Evolutionary conservation across 2,797 vertebrate genomes (phyloP).

Genomic region (Trematocara caparti): DNA sequence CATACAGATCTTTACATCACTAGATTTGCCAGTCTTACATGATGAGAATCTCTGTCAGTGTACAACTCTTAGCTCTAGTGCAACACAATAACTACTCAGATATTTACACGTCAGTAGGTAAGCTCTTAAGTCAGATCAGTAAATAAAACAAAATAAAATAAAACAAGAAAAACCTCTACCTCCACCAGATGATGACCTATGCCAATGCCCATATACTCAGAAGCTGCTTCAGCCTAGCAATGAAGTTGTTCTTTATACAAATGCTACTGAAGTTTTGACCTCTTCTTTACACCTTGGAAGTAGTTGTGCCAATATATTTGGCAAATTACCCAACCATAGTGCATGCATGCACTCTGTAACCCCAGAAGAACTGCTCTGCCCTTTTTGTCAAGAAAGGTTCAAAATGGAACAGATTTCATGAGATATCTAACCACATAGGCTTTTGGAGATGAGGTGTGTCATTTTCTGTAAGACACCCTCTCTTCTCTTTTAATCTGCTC

Average conservation of each 20-base stretch:
- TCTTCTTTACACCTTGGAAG: neutral
- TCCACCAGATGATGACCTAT: neutral
- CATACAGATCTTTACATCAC: neutral
- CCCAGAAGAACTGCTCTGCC: neutral
- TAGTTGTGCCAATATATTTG: neutral
- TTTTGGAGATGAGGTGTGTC: slow-evolving; percentile 34
- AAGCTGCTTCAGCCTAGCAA: neutral
- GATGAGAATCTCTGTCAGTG: neutral
- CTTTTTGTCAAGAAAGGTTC: slow-evolving; percentile 8
- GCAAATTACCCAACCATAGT: neutral
- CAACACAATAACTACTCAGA: neutral
- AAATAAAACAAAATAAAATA: neutral
- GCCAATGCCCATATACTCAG: neutral
- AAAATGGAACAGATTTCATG: slow-evolving; percentile 24
- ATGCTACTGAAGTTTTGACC: neutral
- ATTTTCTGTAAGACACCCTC: slow-evolving; percentile 10
- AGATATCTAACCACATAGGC: slow-evolving; percentile 26
- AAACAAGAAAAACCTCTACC: neutral
- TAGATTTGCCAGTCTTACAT: neutral
- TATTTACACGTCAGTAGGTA: neutral
- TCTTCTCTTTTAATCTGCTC: neutral
- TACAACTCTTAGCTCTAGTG: neutral
- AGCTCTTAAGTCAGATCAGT: neutral
- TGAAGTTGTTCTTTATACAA: neutral
- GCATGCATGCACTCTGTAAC: neutral